Conservation (phyloP, 2,797 vertebrate genomes). For the Anabacerthia variegaticeps region DNA sequence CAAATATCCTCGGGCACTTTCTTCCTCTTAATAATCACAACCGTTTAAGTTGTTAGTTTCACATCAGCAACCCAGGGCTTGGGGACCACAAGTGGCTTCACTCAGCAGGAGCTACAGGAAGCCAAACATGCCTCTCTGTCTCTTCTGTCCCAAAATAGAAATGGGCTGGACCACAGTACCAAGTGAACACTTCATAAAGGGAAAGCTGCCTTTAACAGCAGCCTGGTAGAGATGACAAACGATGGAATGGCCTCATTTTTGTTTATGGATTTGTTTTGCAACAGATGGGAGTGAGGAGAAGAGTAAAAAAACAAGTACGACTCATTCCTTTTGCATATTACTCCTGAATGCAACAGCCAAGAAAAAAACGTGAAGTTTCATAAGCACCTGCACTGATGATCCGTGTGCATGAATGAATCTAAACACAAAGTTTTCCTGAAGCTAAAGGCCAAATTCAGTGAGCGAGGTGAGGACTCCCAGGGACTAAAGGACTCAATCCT, state of each 20-base stretch:
- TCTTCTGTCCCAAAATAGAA: constrained; percentile 7
- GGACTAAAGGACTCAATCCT: background rate
- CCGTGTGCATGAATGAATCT: background rate
- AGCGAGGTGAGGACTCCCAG: background rate
- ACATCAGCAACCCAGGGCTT: background rate
- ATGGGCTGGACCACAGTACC: background rate
- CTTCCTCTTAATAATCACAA: constrained; percentile 17
- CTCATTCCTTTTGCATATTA: background rate
- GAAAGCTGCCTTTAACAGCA: background rate
- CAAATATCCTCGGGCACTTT: constrained; percentile 7
- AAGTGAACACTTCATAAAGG: background rate
- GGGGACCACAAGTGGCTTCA: background rate
- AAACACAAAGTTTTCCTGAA: background rate
- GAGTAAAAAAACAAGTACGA: background rate
- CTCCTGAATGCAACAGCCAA: background rate
- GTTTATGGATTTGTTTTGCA: constrained; percentile 8
- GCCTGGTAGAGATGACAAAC: background rate
- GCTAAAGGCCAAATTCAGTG: background rate
- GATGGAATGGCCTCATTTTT: background rate
- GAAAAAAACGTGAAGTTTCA: background rate
- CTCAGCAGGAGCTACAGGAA: constrained; percentile 6
- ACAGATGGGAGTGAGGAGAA: background rate
- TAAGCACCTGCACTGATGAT: background rate
- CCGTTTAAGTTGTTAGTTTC: constrained; percentile 5
- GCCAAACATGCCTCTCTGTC: background rate